Conservation (phyloP, 2,888 invertebrate genomes). For the Chrysolina haemoptera region DNA sequence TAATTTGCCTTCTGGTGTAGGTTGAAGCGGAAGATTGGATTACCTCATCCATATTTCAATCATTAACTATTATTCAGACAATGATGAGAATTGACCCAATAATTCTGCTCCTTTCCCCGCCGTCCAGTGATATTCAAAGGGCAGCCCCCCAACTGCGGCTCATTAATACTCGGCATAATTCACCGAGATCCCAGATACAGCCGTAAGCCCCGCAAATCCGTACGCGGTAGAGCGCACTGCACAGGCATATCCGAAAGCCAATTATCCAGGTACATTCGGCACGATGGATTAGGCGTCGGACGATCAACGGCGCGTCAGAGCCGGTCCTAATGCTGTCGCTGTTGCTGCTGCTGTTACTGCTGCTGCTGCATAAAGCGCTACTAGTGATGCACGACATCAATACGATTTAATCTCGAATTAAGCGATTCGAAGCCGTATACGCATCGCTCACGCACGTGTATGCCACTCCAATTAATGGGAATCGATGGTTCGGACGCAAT, state of each 20-base stretch:
- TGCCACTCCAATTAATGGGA: constrained; percentile 19
- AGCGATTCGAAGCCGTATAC: constrained; percentile 11
- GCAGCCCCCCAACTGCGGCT: neutral
- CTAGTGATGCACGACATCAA: constrained; percentile 31
- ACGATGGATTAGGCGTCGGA: neutral
- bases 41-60: neutral
- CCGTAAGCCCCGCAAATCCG: neutral
- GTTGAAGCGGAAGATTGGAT: no score
- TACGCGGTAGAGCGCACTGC: neutral
- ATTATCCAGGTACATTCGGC: constrained; percentile 7
- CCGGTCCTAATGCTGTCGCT: neutral
- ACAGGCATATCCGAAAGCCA: neutral
- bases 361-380: constrained; percentile 26
- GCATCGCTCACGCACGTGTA: constrained; percentile 17
- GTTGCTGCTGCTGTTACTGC: constrained; percentile 3
- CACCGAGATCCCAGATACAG: neutral
- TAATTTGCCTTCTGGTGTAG: no score
- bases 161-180: neutral
- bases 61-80: neutral
- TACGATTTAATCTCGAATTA: constrained; percentile 29
- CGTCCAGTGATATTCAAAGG: neutral
- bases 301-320: neutral
- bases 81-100: neutral
- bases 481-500: neutral
- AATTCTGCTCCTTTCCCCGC: no score